Base-by-base conservation (phyloP, 2,888 invertebrate species). In the Omphaloscelis lunosa region DNA sequence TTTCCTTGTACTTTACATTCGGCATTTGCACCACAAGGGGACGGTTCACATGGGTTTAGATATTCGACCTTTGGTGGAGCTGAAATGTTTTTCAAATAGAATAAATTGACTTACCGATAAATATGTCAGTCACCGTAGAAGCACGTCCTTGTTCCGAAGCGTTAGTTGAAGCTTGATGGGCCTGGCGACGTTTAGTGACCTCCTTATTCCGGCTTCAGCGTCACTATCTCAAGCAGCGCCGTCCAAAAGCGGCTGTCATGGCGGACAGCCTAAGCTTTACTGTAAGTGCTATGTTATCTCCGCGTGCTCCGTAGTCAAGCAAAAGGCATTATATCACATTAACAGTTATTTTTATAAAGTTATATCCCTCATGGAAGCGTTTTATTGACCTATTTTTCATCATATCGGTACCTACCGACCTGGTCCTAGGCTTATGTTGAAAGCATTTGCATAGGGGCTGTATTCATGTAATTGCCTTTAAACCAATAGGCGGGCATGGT, bases 11-110 rank as follows among this genome's bases (percentile, higher is more conserved):
- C 98, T 92, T 97, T 97, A 92, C 98, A 98, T 86, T 97, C 97
- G n/a, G 98, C 98, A 93, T 98, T 98, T 56, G 97, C 93, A 84
- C 98, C 98, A 94, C 98, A 98, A 80, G 98, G 97, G 63, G 97
- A 97, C 78, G 97, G 97, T 85, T 97, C 96, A 91, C 98, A 98
- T 75, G 97, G 97, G 89, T 96, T 96, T 91, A 96, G 92, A 91
- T 94, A 95, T 93, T 96, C 96, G 89, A 92, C 88, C 90, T 93
- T 92, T 90, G 93, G 91, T 75, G 95, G 94, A 93, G 94, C 96
- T 97, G 97, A 96, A 97, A 96, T 92, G 89, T 92, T 91, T 90
- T 92, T 92, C 87, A 87, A 91, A 91, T 89, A 92, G 77, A 86
- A 92, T 94, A 86, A 94, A 93, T 91, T 92, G 85, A 96, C 95